These are phyloP conservation scores for Nanorana parkeri DNA, from an alignment of 2,113 vertebrate species.

Conservation along the genomic window DNA sequence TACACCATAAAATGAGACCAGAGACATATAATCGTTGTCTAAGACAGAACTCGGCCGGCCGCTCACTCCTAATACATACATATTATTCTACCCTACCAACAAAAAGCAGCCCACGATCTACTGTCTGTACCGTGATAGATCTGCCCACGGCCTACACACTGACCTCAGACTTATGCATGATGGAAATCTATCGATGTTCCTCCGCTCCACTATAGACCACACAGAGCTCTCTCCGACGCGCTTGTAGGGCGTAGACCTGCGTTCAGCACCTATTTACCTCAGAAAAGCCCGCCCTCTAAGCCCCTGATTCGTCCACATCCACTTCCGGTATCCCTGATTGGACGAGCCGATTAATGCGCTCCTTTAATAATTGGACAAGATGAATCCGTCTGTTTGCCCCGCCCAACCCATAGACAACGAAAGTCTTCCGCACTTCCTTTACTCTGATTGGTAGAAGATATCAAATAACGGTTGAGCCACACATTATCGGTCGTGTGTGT, in stretches of 20 bases:
- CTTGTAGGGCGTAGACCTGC: too few species aligned
- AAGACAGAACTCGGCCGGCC: too few species aligned
- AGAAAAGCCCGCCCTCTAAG: conserved; percentile 57
- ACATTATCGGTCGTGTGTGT: too few species aligned
- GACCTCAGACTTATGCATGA: conserved; percentile 74
- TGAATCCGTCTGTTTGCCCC: background rate
- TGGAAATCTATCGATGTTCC: conserved; percentile 48
- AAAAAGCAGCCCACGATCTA: too few species aligned
- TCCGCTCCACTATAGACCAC: conserved; percentile 18
- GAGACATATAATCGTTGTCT: too few species aligned
- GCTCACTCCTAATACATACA: too few species aligned
- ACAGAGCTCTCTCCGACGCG: background rate
- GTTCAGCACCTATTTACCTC: background rate
- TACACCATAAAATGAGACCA: too few species aligned
- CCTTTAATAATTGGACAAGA: background rate
- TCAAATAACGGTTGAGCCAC: background rate
- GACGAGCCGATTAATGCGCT: background rate
- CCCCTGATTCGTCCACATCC: background rate
- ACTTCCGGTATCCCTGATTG: conserved; percentile 7
- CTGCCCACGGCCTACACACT: background rate
- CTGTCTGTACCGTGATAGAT: background rate
- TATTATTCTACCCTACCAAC: too few species aligned
- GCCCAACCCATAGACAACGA: background rate
- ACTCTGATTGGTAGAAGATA: background rate
- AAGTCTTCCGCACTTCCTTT: background rate